These are phyloP conservation scores for Mustelus asterias DNA, from an alignment of 2,113 vertebrate genomes.

Conservation along the genomic window DNA sequence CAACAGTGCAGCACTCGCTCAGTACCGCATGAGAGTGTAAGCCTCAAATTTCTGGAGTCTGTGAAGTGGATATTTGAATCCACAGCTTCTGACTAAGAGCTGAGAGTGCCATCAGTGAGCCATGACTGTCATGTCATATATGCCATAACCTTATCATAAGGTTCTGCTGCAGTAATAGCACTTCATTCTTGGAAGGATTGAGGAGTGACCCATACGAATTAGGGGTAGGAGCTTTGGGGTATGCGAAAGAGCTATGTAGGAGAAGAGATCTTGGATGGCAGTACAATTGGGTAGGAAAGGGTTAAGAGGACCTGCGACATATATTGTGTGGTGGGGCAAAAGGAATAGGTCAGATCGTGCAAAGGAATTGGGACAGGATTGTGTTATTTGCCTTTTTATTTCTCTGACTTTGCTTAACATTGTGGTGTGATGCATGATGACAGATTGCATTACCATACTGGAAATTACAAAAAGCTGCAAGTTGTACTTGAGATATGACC, in stretches of 20 bases:
- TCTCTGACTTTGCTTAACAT: slow-evolving; percentile 28
- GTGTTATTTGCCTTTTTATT: not conserved
- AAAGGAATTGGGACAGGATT: not conserved
- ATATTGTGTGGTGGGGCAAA: not conserved
- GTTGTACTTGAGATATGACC: slow-evolving; percentile 21
- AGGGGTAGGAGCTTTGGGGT: not conserved
- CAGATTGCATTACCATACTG: slow-evolving; percentile 26
- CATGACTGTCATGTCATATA: not conserved
- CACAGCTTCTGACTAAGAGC: not conserved
- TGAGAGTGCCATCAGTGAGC: not conserved
- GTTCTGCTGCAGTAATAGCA: not conserved
- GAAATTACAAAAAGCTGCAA: slow-evolving; percentile 18
- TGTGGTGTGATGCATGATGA: slow-evolving; percentile 30
- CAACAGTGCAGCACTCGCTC: not conserved
- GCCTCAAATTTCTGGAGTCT: not conserved
- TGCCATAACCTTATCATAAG: not conserved
- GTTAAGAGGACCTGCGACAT: not conserved
- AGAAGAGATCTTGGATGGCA: not conserved
- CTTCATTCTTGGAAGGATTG: not conserved
- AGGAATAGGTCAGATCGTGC: not conserved
- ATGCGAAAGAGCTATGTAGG: not conserved
- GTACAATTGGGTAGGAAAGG: not conserved
- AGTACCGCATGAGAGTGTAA: not conserved
- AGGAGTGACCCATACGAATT: not conserved
- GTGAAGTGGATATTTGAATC: not conserved